These are phyloP conservation scores for Ia io DNA, from an alignment of 2,113 vertebrate genomes.

Conservation along the genomic window DNA sequence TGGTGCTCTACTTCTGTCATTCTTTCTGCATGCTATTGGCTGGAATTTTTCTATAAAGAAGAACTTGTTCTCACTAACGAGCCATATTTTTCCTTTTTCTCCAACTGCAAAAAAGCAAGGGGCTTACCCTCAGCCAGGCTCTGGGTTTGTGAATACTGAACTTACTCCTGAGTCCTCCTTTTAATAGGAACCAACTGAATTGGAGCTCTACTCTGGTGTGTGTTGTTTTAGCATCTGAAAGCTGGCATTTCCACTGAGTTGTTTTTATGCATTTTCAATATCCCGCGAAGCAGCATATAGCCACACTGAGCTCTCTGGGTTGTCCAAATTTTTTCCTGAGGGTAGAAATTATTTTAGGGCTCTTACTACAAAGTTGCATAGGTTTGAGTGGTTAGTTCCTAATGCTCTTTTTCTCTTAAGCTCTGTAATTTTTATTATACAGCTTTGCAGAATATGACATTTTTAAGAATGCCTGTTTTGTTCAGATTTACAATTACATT, in stretches of 20 bases:
- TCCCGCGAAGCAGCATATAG: background rate
- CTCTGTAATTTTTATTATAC: conserved; percentile 40
- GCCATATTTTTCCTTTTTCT: background rate
- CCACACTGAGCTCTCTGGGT: background rate
- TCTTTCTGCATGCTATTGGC: background rate
- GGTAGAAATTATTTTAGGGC: background rate
- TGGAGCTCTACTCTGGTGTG: background rate
- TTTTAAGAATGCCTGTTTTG: background rate
- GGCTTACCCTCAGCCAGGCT: background rate
- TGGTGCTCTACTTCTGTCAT: conserved; percentile 9
- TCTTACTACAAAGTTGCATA: background rate
- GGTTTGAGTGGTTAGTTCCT: conserved; percentile 11
- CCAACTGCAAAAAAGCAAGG: background rate
- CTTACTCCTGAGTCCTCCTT: background rate
- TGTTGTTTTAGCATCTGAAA: background rate
- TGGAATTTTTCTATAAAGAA: background rate
- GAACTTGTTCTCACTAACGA: background rate
- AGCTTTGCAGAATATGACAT: conserved; percentile 6
- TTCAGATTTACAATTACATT: background rate
- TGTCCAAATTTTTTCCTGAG: background rate
- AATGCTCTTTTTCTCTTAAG: conserved; percentile 11
- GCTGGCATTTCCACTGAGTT: background rate
- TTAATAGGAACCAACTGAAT: background rate
- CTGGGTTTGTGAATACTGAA: background rate
- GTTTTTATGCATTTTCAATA: background rate